A percentile compares a stretch with the other conserved stretches of the same genome.
phyloP scores from a whole-genome alignment of 1,140 invertebrate species.

The Drosophila nigromelanica region DNA sequence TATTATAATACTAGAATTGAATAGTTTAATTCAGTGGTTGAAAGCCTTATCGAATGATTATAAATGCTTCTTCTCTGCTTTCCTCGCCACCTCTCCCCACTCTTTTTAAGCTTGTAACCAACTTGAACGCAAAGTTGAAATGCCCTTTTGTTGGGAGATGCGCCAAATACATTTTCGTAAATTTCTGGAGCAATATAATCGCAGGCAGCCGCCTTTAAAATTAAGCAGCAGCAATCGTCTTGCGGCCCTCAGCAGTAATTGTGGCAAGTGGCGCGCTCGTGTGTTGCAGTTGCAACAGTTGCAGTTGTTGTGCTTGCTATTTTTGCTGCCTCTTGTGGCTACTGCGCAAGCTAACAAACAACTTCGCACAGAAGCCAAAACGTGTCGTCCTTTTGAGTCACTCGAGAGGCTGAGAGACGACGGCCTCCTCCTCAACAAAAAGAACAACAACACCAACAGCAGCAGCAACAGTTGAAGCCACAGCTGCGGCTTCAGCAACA shows the following conservation, averaged over 20 bases:
- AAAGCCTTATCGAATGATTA: too few species aligned
- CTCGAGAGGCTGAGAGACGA: conserved; percentile 49
- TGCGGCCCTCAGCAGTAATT: conserved; percentile 54
- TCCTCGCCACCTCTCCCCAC: too few species aligned
- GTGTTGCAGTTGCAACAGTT: conserved; percentile 32
- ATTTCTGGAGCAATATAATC: conserved; percentile 82
- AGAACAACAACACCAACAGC: not conserved
- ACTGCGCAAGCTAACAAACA: conserved; percentile 56
- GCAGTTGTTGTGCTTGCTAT: conserved; percentile 18
- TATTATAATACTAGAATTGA: too few species aligned
- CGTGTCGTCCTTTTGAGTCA: conserved; percentile 81
- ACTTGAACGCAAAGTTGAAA: not conserved
- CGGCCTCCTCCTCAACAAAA: not conserved
- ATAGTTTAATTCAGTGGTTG: too few species aligned
- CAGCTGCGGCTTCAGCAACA: not conserved
- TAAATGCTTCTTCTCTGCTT: too few species aligned
- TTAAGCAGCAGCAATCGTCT: conserved; percentile 64
- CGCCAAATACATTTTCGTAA: conserved; percentile 59
- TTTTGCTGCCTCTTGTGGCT: conserved; percentile 50
- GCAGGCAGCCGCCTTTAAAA: conserved; percentile 67
- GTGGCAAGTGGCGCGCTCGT: conserved; percentile 65
- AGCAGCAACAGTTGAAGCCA: conserved; percentile 7
- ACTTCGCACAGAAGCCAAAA: conserved; percentile 74
- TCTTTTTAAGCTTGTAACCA: not conserved
- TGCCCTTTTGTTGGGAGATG: not conserved